Base-by-base conservation (phyloP, 2,113 vertebrate genomes). In the Caranx melampygus region DNA sequence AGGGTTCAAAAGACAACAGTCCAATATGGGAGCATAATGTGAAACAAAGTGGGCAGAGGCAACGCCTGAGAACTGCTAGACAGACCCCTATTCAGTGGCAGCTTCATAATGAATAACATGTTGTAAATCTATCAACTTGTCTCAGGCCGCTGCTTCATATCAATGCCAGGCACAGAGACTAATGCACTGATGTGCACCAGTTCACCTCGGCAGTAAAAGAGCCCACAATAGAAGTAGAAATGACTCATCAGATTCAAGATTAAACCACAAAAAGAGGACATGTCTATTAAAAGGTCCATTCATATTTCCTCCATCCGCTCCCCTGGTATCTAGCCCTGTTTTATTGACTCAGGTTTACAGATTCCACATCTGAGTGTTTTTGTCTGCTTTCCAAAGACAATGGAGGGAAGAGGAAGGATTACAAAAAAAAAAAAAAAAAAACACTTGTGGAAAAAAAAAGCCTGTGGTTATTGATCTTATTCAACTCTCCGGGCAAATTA, bases 41-140 rank as follows among this genome's bases (percentile, higher is more conserved):
- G 64, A 78, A 69, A 70, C 59, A 68, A 78, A 84, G 51, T 35
- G 63, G 51, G 60, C n/a, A 49, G 63, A 57, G 58, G 21, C 72
- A 0, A 44, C 3, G 9, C 67, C 57, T 68, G 68, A 58, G 26
- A 66, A 21, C 57, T 3, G 51, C 14, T 15, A 64, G 34, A 63
- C 34, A 64, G 62, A 52, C 11, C 14, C 1, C 1, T 2, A 49
- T 35, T 64, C 69, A 54, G 12, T 11, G 18, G 9, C 67, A 54
- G 76, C 0, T 31, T 74, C 76, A n/a, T 57, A 81, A 78, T 26
- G 4, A 57, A 52, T 31, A 76, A 82, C 54, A 72, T 31, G n/a
- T 13, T 66, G 71, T 54, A 67, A 47, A 77, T 64, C 52, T 20
- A 47, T 6, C 10, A 35, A 14, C 52, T n/a, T n/a, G 57, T 65